Evolutionary conservation across 2,797 vertebrate species (phyloP), one percentile per base, ranked within the genome.

Genomic region (Clarias pachynema): DNA sequence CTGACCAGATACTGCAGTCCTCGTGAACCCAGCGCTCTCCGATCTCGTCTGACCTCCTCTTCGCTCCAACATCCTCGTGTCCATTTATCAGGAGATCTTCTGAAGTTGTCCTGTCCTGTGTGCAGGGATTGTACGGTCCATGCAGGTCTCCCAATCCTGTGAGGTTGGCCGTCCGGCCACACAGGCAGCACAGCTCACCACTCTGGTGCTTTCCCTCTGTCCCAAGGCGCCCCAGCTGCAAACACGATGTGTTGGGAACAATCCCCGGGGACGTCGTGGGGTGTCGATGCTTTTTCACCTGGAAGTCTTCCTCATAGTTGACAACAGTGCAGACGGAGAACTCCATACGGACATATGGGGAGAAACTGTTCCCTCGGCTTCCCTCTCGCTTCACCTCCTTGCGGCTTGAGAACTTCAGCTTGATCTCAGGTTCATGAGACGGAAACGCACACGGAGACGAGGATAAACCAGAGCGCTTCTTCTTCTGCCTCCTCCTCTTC

Each of bases 1-100:
- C 79, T 0, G 94, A 93, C 95, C 95, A 96, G 86, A 95, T 91
- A 2, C 93, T 92, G 22, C 95, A 96, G 92, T 96, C 95, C 90
- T 95, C 95, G 5, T 96, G 95, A 84, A 96, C 85, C 95, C 95
- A 96, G 89, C 86, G 88, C 88, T 96, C 95, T 0, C 86, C 74
- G 79, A 68, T 26, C 44, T 68, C 79, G 1, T n/a, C 75, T 24
- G 59, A 62, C 24, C 1, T 40, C 14, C 15, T 14, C 7, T n/a
- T 65, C 1, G n/a, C n/a, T 5, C 16, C 8, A n/a, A 0, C n/a
- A 16, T 79, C 59, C 59, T 63, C 77, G 8, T 40, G 59, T 63
- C 77, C 4, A 29, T 85, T 79, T 8, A 63, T 75, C 65, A 26
- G 49, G 78, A 78, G 26, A 49, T 86, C 82, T 56, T 2, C 1